Evolutionary conservation across 2,113 vertebrate genomes (phyloP), one percentile per base, ranked within the genome.

Genomic region (Camelus bactrianus): DNA sequence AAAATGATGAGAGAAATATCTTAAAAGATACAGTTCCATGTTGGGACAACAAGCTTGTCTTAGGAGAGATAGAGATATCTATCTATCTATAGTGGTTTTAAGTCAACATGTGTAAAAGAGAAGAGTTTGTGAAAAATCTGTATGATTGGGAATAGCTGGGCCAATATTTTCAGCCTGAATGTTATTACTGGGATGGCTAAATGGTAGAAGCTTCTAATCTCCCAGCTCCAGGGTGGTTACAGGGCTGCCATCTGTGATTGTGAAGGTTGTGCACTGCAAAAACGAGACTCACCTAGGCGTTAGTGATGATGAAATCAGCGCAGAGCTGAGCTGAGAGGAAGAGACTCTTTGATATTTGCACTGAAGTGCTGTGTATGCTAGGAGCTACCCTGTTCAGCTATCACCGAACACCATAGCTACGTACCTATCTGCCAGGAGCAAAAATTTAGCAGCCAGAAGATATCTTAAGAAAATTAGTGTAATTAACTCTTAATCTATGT

Each of bases 401-500:
- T 64, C 15, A 30, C 35, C 48, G 89, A 64, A 95, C 26, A 4
- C 76, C 5, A 2, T 67, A 64, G 67, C 93, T 89, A 88, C 50
- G 42, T 2, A 67, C 28, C 32, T 54, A 93, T 8, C 10, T 73
- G 38, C 42, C 28, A 76, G 48, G 26, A 88, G 28, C 2, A 35
- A 28, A 76, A 94, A 92, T 93, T 73, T 26, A 69, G 10, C 19
- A 89, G 64, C 30, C 12, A 46, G 54, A 19, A 13, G 13, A 35
- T 83, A 46, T 56, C 80, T 69, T 93, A 77, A 88, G 64, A 22
- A 54, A 92, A 95, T 87, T 77, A 67, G 28, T 65, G 58, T 22
- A 95, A 16, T 9, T 20, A 69, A 24, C 46, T 94, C 69, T 87
- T 96, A 56, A 77, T 92, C 15, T 84, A 56, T 83, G 19, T 70